phyloP scores from a whole-genome alignment of 1,140 invertebrate species.

The Paraescarpia echinospica region DNA sequence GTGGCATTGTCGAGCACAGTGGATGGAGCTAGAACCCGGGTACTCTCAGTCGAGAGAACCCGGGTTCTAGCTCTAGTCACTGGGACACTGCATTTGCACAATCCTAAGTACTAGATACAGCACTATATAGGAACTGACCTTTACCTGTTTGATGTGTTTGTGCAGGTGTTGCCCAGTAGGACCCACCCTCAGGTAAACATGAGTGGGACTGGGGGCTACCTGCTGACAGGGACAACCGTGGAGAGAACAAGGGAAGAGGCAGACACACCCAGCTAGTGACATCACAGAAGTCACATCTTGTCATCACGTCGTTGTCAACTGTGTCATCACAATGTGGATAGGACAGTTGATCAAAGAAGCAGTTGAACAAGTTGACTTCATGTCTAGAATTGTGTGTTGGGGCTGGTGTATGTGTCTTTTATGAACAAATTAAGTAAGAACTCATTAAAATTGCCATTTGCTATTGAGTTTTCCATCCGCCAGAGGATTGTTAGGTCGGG shows the following conservation, averaged over 20 bases:
- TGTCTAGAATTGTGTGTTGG: no score
- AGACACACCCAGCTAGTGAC: background rate
- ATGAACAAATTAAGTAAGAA: background rate
- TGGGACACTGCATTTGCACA: no score
- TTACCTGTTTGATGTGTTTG: conserved; percentile 19
- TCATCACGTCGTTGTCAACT: background rate
- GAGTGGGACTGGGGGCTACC: conserved; percentile 73
- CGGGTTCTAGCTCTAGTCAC: no score
- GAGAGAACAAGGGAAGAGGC: background rate
- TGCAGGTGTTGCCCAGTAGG: conserved; percentile 72
- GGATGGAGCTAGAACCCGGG: no score
- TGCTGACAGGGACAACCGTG: conserved; percentile 69
- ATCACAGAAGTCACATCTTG: background rate
- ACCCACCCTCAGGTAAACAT: conserved; percentile 83
- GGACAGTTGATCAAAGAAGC: background rate
- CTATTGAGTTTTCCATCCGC: background rate
- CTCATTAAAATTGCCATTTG: background rate
- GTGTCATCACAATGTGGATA: background rate
- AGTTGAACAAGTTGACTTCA: background rate
- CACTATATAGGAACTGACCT: no score
- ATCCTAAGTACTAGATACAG: no score
- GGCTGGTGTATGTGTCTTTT: no score
- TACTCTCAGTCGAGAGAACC: no score
- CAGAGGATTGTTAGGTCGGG: background rate
- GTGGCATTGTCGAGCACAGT: no score